Conservation (phyloP, 2,888 invertebrate genomes). For the Scrobipalpa costella region DNA sequence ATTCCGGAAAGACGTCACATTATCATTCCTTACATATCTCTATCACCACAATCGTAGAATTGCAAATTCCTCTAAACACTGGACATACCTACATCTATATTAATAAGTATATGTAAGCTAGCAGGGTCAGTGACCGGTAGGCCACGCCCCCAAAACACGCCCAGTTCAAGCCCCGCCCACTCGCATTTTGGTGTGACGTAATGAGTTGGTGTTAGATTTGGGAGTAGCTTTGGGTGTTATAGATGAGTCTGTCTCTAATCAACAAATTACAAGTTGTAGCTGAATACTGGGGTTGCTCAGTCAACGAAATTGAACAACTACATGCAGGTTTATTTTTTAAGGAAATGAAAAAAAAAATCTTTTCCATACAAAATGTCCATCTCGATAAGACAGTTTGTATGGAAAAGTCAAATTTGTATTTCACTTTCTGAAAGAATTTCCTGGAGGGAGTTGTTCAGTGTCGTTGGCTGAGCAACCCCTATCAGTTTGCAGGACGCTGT, state of each 20-base stretch:
- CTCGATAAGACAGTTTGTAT: too few relatives aligned
- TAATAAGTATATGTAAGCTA: slow-evolving; percentile 29
- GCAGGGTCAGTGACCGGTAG: slow-evolving; percentile 57
- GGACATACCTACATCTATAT: slow-evolving; percentile 39
- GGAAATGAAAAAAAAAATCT: too few relatives aligned
- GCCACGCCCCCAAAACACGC: slow-evolving; percentile 67
- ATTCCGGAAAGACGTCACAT: not conserved
- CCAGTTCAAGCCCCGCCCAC: slow-evolving; percentile 60
- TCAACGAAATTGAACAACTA: too few relatives aligned
- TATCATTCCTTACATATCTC: slow-evolving; percentile 32
- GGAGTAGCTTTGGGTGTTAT: not conserved
- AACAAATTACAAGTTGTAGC: too few relatives aligned
- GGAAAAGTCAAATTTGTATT: too few relatives aligned
- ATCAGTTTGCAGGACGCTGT: too few relatives aligned
- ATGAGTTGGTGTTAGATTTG: slow-evolving; percentile 1
- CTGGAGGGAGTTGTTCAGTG: too few relatives aligned
- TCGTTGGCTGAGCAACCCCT: too few relatives aligned
- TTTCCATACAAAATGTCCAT: too few relatives aligned
- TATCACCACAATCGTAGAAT: slow-evolving; percentile 54
- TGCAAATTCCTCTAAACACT: slow-evolving; percentile 58
- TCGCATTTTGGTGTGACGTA: slow-evolving; percentile 43
- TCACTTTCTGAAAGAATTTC: too few relatives aligned
- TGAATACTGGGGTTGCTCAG: too few relatives aligned
- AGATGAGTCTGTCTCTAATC: not conserved
- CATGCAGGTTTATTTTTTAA: too few relatives aligned